A percentile compares a stretch with the other conserved stretches of the same genome.
Conservation (phyloP, 2,113 vertebrate species). For the Campylomormyrus numenius region DNA sequence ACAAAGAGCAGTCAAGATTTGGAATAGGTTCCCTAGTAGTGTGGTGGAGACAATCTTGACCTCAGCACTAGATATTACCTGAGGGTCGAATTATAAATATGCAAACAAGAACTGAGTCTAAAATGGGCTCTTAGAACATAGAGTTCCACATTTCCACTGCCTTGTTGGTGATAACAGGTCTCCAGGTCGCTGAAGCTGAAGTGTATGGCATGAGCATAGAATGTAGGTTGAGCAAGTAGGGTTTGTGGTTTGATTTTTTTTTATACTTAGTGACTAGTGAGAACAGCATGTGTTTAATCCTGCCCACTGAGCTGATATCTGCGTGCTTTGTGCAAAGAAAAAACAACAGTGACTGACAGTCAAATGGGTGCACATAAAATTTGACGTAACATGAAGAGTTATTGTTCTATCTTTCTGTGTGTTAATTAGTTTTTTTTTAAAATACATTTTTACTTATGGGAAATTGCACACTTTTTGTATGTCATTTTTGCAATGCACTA, state of each 20-base stretch:
- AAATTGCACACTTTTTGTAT: neutral
- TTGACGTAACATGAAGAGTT: neutral
- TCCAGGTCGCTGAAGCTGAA: neutral
- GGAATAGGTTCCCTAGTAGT: neutral
- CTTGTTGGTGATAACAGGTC: neutral
- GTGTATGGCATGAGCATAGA: neutral
- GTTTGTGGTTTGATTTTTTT: neutral
- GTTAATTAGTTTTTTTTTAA: neutral
- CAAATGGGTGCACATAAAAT: neutral
- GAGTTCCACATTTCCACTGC: neutral
- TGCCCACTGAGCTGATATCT: neutral
- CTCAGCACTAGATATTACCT: neutral
- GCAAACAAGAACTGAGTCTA: neutral
- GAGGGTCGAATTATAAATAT: neutral
- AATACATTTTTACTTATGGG: neutral
- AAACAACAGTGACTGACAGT: neutral
- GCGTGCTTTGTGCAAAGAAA: neutral
- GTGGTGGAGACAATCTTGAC: neutral
- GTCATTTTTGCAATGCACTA: neutral
- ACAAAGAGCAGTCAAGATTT: neutral
- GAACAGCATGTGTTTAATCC: neutral
- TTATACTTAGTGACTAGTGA: neutral
- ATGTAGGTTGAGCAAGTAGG: neutral
- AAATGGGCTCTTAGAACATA: neutral
- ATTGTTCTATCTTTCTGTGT: conserved; percentile 11